A percentile compares a stretch with the other conserved stretches of the same genome.
phyloP scores from a whole-genome alignment of 2,113 vertebrate genomes.

The Verasper variegatus region DNA sequence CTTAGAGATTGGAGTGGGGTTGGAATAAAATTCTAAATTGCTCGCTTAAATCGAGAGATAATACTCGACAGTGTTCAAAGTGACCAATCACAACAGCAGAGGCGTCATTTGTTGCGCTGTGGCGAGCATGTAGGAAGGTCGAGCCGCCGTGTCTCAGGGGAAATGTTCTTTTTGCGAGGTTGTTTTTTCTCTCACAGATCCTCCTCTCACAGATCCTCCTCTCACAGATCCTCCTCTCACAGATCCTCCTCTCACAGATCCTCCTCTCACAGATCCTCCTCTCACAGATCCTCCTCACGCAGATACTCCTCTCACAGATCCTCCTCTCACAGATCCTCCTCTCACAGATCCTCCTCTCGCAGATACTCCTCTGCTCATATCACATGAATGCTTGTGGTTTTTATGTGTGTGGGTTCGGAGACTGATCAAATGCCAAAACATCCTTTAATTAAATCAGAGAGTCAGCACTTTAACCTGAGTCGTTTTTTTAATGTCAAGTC shows the following conservation, averaged over 20 bases:
- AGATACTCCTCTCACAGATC: too few species aligned
- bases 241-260: too few species aligned
- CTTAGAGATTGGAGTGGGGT: too few species aligned
- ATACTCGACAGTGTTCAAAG: background rate
- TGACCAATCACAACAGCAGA: background rate
- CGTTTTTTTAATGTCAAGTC: conserved; percentile 11
- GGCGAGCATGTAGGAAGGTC: background rate
- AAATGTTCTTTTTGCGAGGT: background rate
- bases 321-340: too few species aligned
- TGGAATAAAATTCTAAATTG: too few species aligned
- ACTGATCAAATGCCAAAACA: conserved; percentile 12
- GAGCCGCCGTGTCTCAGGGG: background rate
- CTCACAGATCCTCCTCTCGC: too few species aligned
- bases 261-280: too few species aligned
- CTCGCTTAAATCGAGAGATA: too few species aligned
- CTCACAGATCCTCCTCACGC: too few species aligned
- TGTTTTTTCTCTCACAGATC: background rate
- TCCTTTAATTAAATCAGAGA: conserved; percentile 15
- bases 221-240: too few species aligned
- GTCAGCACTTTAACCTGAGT: background rate
- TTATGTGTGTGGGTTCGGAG: background rate
- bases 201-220: too few species aligned
- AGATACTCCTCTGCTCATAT: too few species aligned
- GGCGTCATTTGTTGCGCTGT: background rate
- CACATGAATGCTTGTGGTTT: background rate